Evolutionary conservation across 1,140 invertebrate genomes (phyloP).

Genomic region (Aphelenchoides avenae): DNA sequence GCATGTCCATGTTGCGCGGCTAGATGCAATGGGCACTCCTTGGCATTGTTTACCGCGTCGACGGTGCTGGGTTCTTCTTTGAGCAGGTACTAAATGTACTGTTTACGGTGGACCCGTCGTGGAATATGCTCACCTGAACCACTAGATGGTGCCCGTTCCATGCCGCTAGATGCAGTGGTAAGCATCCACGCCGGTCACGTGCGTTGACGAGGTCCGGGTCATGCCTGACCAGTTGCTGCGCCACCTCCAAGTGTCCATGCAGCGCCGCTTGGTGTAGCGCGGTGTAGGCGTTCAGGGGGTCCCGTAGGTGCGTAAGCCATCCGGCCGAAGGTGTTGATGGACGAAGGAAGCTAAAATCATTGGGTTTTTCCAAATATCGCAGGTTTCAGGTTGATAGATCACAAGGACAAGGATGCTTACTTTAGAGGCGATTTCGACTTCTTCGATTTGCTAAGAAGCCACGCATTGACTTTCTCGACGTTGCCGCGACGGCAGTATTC

Average conservation of each 20-base stretch:
- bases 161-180: slow-evolving; percentile 86
- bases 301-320: slow-evolving; percentile 39
- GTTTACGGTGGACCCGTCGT: slow-evolving; percentile 75
- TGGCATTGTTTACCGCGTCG: slow-evolving; percentile 75
- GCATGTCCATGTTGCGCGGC: slow-evolving; percentile 90
- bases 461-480: slow-evolving; percentile 21
- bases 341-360: slow-evolving; percentile 42
- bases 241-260: slow-evolving; percentile 80
- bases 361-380: too few relatives aligned
- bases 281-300: slow-evolving; percentile 75
- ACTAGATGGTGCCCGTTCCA: slow-evolving; percentile 87
- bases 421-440: slow-evolving; percentile 21
- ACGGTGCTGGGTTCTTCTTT: slow-evolving; percentile 23
- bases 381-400: not conserved
- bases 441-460: slow-evolving; percentile 21
- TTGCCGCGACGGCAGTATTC: slow-evolving; percentile 26
- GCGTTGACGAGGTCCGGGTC: slow-evolving; percentile 78
- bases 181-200: slow-evolving; percentile 81
- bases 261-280: slow-evolving; percentile 87
- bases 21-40: slow-evolving; percentile 86
- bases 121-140: slow-evolving; percentile 84
- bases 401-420: slow-evolving; percentile 9
- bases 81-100: slow-evolving; percentile 43
- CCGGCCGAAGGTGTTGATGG: slow-evolving; percentile 25
- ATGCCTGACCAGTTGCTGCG: slow-evolving; percentile 67